A percentile compares a stretch with the other conserved stretches of the same genome.
phyloP scores from a whole-genome alignment of 2,888 invertebrate species.

The Drosophila pseudotakahashii region DNA sequence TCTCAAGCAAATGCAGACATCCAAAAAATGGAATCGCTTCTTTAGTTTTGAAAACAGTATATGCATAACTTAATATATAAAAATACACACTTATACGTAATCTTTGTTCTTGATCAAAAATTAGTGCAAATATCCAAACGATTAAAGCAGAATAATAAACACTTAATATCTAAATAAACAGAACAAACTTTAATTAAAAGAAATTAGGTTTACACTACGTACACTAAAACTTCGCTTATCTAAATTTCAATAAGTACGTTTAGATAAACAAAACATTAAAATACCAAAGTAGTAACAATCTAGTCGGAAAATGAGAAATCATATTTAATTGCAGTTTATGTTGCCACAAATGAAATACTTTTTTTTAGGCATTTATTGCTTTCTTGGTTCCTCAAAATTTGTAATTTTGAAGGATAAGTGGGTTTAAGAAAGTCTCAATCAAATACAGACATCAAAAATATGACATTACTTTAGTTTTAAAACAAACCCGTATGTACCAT shows the following conservation, averaged over 20 bases:
- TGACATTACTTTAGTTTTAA: slow-evolving; percentile 3
- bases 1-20: neutral
- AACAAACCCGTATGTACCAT: slow-evolving; percentile 1
- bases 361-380: neutral
- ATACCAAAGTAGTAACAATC: slow-evolving; percentile 4
- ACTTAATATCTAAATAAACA: slow-evolving; percentile 24
- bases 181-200: slow-evolving; percentile 16
- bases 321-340: neutral
- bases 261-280: slow-evolving; percentile 4
- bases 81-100: slow-evolving; percentile 22
- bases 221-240: slow-evolving; percentile 21
- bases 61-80: slow-evolving; percentile 11
- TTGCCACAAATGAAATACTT: neutral
- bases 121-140: slow-evolving; percentile 24
- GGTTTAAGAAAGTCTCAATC: neutral
- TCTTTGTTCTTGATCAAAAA: slow-evolving; percentile 28
- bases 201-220: slow-evolving; percentile 14
- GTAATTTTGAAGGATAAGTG: neutral
- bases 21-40: neutral
- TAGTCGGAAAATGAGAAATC: slow-evolving; percentile 9
- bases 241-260: neutral
- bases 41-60: slow-evolving; percentile 4
- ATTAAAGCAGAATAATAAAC: slow-evolving; percentile 3
- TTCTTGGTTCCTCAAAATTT: neutral
- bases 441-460: neutral